Conservation (phyloP, 2,888 invertebrate species). For the Agrotis clavis region DNA sequence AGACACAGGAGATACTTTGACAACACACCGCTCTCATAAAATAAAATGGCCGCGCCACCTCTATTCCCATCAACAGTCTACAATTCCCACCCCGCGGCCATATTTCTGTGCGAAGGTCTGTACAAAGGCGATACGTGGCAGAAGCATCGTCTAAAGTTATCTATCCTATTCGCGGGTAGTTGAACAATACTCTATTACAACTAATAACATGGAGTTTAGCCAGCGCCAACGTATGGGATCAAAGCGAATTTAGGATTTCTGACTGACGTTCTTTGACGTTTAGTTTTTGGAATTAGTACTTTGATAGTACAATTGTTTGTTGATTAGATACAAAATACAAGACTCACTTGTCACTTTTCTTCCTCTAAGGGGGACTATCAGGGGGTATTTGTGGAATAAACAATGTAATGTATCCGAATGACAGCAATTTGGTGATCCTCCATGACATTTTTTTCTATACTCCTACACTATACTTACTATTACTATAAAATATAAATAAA, state of each 20-base stretch:
- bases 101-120: slow-evolving; percentile 75
- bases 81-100: slow-evolving; percentile 70
- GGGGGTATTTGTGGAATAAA: no score
- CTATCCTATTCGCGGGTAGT: slow-evolving; percentile 68
- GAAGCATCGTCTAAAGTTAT: slow-evolving; percentile 69
- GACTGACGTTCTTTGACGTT: slow-evolving; percentile 25
- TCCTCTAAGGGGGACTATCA: no score
- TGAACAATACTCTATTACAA: slow-evolving; percentile 67
- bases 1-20: no score
- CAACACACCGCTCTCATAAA: no score
- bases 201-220: slow-evolving; percentile 57
- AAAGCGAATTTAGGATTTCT: slow-evolving; percentile 59
- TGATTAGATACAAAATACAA: no score
- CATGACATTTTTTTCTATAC: no score
- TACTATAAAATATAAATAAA: no score
- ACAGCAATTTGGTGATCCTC: no score
- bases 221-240: slow-evolving; percentile 44
- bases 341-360: no score
- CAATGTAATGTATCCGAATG: no score
- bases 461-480: no score
- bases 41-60: background rate
- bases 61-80: slow-evolving; percentile 57
- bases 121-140: slow-evolving; percentile 82
- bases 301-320: background rate
- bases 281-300: slow-evolving; percentile 14